Base-by-base conservation (phyloP, 2,888 invertebrate genomes). In the Euzophera pinguis region DNA sequence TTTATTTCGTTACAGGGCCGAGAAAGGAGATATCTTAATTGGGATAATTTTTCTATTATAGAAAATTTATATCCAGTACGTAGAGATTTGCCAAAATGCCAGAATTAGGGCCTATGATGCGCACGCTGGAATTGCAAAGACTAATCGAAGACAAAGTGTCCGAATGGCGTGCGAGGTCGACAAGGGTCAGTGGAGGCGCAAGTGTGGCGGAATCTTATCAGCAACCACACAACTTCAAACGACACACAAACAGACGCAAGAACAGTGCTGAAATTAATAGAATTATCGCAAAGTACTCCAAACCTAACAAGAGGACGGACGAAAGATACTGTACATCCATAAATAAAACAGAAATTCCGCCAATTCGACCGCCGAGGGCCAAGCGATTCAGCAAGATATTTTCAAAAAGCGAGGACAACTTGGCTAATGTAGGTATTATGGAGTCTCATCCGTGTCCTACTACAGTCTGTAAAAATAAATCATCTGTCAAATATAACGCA, bases 201-300 rank as follows among this genome's bases (percentile, higher is more conserved):
- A 82, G 78, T 65, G 81, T 84, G 73, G 81, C 81, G 64, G 88
- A 87, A 67, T 84, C 89, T 89, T 90, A 90, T 89, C 90, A 88
- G 69, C 88, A 85, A 65, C 88, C 87, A 77, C 79, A 81, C 75
- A 83, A 87, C 79, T 90, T 90, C 74, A 88, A 83, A 69, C 88
- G 90, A 64, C 87, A 86, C 76, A 81, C 82, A 67, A 83, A 89
- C 76, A 78, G 86, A 69, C 88, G 90, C 73, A 90, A 90, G 75
- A 89, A 89, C 71, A 87, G 86, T 76, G 81, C 84, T 72, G 90
- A 90, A 85, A 85, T 91, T 75, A 90, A 90, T 71, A 89, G 84
- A 85, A 90, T 90, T 79, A 86, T 90, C 81, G 81, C 89, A 75
- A 91, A 90, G 78, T 90, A 90, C 75, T 90, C 90, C 54, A 84